A percentile compares a stretch with the other conserved stretches of the same genome.
Conservation (phyloP, 2,113 vertebrate genomes). For the Aix galericulata region DNA sequence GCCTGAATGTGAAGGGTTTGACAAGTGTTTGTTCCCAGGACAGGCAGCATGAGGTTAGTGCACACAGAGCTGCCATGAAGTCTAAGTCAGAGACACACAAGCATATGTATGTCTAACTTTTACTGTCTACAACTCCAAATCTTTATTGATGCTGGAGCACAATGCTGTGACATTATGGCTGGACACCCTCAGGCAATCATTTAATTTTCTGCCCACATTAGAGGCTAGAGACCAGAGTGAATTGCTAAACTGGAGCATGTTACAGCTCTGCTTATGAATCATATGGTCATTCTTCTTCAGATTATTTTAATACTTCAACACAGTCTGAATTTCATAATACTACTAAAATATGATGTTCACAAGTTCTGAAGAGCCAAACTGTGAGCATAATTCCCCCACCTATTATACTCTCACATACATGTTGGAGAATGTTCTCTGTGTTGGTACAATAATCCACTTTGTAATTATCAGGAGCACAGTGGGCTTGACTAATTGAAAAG, state of each 20-base stretch:
- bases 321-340: neutral
- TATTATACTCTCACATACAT: neutral
- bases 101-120: neutral
- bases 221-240: neutral
- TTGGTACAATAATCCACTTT: neutral
- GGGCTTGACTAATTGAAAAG: neutral
- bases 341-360: neutral
- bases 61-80: neutral
- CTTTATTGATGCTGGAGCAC: neutral
- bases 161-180: neutral
- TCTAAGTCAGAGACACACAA: neutral
- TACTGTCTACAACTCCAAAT: neutral
- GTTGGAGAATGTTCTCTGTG: neutral
- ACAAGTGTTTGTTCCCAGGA: neutral
- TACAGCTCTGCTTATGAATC: neutral
- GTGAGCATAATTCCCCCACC: neutral
- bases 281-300: neutral
- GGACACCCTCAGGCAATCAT: neutral
- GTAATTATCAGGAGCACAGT: neutral
- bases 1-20: neutral
- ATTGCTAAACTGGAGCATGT: neutral
- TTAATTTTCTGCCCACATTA: neutral
- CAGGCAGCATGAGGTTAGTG: neutral
- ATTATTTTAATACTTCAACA: neutral
- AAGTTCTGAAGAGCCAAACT: neutral